These are phyloP conservation scores for Microplitis manilae DNA, from an alignment of 2,888 invertebrate genomes.

Conservation along the genomic window DNA sequence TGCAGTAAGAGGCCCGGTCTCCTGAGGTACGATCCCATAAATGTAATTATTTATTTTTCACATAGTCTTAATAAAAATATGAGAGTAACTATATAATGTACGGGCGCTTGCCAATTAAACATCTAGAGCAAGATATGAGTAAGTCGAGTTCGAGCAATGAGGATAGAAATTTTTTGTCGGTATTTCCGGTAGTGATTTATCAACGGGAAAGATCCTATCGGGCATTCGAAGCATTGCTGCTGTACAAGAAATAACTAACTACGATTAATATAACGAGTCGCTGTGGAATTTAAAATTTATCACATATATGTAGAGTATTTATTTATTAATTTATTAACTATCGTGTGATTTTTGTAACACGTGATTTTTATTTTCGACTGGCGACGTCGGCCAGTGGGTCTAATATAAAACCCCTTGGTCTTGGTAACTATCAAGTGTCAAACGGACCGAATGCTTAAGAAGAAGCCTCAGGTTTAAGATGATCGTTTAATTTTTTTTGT, in stretches of 20 bases:
- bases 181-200: conserved; percentile 71
- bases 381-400: too few relatives aligned
- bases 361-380: conserved; percentile 15
- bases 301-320: neutral
- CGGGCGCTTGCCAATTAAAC: conserved; percentile 61
- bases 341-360: conserved; percentile 22
- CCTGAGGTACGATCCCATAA: too few relatives aligned
- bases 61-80: too few relatives aligned
- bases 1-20: too few relatives aligned
- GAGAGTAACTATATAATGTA: neutral
- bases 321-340: neutral
- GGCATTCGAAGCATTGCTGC: conserved; percentile 48
- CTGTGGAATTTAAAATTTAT: conserved; percentile 39
- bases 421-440: conserved; percentile 66
- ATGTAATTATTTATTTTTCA: too few relatives aligned
- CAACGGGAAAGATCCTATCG: conserved; percentile 69
- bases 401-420: conserved; percentile 40
- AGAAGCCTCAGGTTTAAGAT: conserved; percentile 45
- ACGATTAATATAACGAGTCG: conserved; percentile 36
- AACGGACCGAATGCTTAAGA: conserved; percentile 58
- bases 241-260: conserved; percentile 59
- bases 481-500: conserved; percentile 20
- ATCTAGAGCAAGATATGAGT: conserved; percentile 59
- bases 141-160: conserved; percentile 54
- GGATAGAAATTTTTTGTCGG: conserved; percentile 59